Evolutionary conservation across 2,113 vertebrate genomes (phyloP), one percentile per base, ranked within the genome.

Genomic region (Brachyhypopomus occidentalis): DNA sequence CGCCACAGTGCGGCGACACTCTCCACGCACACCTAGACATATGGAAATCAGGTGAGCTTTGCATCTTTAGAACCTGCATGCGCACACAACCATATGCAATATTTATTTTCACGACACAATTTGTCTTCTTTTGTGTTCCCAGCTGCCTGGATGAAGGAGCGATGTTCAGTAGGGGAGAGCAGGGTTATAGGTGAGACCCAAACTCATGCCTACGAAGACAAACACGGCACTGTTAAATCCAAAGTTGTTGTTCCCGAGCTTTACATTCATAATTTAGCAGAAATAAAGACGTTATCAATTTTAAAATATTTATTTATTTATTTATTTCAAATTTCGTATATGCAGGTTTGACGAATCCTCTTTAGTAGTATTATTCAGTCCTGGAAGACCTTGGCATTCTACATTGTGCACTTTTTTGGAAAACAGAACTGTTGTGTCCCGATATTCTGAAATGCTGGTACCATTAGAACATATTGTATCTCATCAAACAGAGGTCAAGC

Each of bases 141-240:
- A 99, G 97, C 97, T 6, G 95, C 96, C 81, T 98, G 97, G 95
- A 99, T 98, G 97, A 98, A 98, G 81, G 97, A 97, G 81, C 94
- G 94, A 82, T 93, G 93, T 5, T 90, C 92, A 0, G 90, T 91
- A 0, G 95, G 92, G 74, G 94, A 95, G 0, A 83, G 91, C 0
- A 70, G 91, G 86, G 74, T 86, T 67, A 83, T 87, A 34, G 89
- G 93, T 94, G 80, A 2, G 82, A 81, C 16, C 36, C 34, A 4
- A 20, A 20, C 9, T 22, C 27, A 27, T 58, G 7, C 16, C 3
- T 62, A n/a, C 22, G 17, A 25, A 30, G 22, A 36, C 25, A 27
- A 60, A 75, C 19, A 1, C 1, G 11, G 72, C 38, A 64, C 20
- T 73, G 17, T 8, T 27, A 38, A 9, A 22, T 2, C 22, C n/a